Evolutionary conservation across 2,888 invertebrate species (phyloP).

Genomic region (Psylliodes chrysocephalus): DNA sequence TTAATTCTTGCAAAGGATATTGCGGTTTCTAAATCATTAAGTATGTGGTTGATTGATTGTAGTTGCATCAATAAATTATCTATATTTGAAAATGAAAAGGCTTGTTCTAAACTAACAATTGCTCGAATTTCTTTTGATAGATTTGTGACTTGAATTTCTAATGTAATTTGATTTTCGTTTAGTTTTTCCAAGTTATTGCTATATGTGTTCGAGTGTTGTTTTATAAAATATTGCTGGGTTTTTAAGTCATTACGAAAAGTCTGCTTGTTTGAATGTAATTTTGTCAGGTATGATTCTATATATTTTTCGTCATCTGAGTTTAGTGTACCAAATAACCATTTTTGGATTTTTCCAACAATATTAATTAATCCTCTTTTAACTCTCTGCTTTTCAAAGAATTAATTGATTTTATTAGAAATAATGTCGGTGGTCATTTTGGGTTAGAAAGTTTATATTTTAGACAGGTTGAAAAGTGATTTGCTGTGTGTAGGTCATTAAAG

Average conservation of each 20-base stretch:
- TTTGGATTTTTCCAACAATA: background rate
- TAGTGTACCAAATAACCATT: slow-evolving; percentile 1
- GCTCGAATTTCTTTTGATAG: background rate
- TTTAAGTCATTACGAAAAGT: background rate
- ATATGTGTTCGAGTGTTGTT: background rate
- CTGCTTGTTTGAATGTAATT: background rate
- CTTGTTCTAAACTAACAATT: background rate
- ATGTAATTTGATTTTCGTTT: slow-evolving; percentile 18
- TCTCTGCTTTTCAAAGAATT: background rate
- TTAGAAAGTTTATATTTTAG: background rate
- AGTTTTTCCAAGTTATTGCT: slow-evolving; percentile 15
- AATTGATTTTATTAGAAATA: slow-evolving; percentile 1
- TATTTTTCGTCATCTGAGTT: background rate
- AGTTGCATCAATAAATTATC: no score
- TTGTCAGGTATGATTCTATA: background rate
- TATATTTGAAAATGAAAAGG: background rate
- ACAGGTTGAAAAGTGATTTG: background rate
- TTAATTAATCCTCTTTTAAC: slow-evolving; percentile 1
- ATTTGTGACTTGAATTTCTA: background rate
- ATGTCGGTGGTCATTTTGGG: slow-evolving; percentile 2
- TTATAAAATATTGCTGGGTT: background rate
- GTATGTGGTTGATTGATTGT: background rate
- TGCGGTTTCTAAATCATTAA: no score
- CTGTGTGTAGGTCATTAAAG: background rate
- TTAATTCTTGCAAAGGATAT: background rate